phyloP scores from a whole-genome alignment of 2,888 invertebrate species.

The Cantharis rufa region DNA sequence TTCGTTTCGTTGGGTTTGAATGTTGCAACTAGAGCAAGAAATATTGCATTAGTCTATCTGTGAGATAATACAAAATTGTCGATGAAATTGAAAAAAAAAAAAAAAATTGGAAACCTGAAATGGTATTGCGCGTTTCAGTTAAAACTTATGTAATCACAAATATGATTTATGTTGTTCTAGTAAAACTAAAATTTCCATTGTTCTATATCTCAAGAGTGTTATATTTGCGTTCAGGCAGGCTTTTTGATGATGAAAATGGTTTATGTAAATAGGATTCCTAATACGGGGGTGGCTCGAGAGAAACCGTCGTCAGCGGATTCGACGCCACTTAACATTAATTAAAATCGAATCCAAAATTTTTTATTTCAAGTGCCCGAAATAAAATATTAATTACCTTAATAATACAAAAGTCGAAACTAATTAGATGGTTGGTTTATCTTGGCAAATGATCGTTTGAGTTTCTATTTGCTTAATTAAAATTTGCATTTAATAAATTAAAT shows the following conservation, averaged over 20 bases:
- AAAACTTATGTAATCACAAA: background rate
- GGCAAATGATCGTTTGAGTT: background rate
- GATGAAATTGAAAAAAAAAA: slow-evolving; percentile 16
- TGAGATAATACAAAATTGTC: slow-evolving; percentile 9
- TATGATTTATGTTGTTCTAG: background rate
- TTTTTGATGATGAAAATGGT: background rate
- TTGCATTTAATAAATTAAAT: background rate
- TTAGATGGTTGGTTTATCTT: background rate
- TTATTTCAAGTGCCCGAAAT: background rate
- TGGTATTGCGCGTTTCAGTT: background rate
- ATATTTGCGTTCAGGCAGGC: background rate
- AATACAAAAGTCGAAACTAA: background rate
- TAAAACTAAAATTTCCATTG: background rate
- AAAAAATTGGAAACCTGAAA: background rate
- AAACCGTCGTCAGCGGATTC: background rate
- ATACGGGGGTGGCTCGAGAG: background rate
- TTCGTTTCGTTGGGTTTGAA: slow-evolving; percentile 16
- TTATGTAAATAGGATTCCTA: background rate
- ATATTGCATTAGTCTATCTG: slow-evolving; percentile 26
- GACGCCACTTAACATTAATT: background rate
- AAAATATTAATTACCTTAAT: background rate
- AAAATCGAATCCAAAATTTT: background rate
- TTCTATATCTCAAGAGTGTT: background rate
- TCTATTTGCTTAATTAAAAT: background rate
- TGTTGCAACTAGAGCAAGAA: slow-evolving; percentile 26